Percentiles rank a stretch among this genome's conserved stretches.
phyloP scores from a whole-genome alignment of 2,797 vertebrate genomes.

The Argya squamiceps region DNA sequence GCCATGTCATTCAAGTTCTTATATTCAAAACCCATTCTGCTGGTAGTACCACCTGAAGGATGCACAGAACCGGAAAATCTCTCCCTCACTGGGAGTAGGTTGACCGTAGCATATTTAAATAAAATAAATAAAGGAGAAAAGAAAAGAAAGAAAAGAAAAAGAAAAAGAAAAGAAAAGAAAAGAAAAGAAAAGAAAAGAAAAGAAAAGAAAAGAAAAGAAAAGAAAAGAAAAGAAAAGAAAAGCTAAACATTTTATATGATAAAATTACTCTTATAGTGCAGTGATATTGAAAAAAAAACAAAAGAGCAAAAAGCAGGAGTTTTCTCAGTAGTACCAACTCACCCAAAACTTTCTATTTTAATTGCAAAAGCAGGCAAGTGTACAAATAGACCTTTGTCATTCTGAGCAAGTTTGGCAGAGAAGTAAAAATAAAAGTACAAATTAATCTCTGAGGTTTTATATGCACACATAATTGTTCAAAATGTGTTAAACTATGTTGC shows the following conservation, averaged over 20 bases:
- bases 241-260: not conserved
- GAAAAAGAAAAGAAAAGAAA: rapidly evolving
- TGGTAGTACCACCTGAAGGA: not conserved
- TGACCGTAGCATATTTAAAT: not conserved
- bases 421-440: not conserved
- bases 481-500: not conserved
- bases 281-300: not conserved
- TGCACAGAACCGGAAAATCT: not conserved
- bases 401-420: not conserved
- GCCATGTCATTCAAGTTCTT: not conserved
- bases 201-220: rapidly evolving
- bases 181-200: rapidly evolving
- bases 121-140: not conserved
- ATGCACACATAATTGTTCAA: not conserved
- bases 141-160: rapidly evolving
- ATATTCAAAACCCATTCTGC: not conserved
- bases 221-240: too few relatives aligned
- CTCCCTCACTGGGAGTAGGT: not conserved
- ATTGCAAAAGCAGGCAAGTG: not conserved
- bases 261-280: not conserved
- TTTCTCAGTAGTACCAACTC: not conserved
- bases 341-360: not conserved
- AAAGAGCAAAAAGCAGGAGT: not conserved
- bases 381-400: not conserved
- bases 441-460: not conserved